Evolutionary conservation across 2,888 invertebrate genomes (phyloP).

Genomic region (Dermolepida albohirtum): DNA sequence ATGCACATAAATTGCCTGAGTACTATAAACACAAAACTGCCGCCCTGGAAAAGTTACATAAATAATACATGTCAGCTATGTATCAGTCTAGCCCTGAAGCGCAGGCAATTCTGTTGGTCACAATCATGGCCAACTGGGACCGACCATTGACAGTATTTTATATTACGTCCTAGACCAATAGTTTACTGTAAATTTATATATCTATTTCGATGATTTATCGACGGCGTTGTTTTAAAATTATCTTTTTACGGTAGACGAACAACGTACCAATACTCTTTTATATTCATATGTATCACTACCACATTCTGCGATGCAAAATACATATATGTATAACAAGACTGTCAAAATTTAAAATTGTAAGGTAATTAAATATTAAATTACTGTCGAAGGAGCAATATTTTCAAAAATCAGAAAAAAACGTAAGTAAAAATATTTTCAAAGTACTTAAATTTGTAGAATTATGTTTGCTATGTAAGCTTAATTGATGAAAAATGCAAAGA

Average conservation of each 20-base stretch:
- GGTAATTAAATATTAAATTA: background rate
- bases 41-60: slow-evolving; percentile 39
- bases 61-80: slow-evolving; percentile 49
- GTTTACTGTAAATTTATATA: slow-evolving; percentile 62
- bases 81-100: slow-evolving; percentile 51
- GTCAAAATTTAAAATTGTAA: background rate
- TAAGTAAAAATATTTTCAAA: no score
- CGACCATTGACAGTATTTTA: slow-evolving; percentile 55
- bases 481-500: no score
- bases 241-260: slow-evolving; percentile 34
- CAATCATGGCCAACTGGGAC: slow-evolving; percentile 50
- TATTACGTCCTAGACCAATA: slow-evolving; percentile 59
- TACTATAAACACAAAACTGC: background rate
- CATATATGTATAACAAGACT: background rate
- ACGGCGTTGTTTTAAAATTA: slow-evolving; percentile 41
- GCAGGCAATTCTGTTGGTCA: slow-evolving; percentile 56
- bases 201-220: slow-evolving; percentile 62
- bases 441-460: no score
- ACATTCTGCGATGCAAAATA: background rate
- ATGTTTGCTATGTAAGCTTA: no score
- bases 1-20: no score
- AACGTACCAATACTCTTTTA: background rate
- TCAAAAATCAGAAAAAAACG: no score
- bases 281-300: slow-evolving; percentile 7
- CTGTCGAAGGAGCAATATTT: no score